Evolutionary conservation across 53 echinoderm and acorn worm genomes (phyloP), one percentile per base, ranked within the genome.

Genomic region (Astropecten irregularis): DNA sequence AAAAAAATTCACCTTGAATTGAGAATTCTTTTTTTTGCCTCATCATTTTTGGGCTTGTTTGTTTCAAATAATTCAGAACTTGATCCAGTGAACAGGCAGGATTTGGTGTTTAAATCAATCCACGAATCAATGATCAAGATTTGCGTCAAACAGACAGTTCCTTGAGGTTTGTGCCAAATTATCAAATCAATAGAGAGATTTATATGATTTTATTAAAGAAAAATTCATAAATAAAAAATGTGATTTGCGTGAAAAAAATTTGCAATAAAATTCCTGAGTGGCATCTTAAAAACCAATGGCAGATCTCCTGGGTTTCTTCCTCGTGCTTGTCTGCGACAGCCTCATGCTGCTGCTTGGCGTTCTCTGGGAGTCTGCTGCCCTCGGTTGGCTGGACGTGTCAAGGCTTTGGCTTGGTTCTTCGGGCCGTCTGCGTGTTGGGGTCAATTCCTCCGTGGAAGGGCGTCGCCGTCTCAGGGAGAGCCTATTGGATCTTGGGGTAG

Each of bases 341-440:
- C 42, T 74, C 28, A 74, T 20, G 19, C 42, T 74, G 4, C 34
- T 1, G 54, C 13, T 54, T 4, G 40, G 40, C 32, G 21, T 57
- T 28, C 58, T 36, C 39, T 36, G 74, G 3, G 52, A 34, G 53
- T 73, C 73, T 52, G 73, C 53, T 22, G 73, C 73, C 73, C 73
- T 54, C 55, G 35, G 53, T 29, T 36, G 54, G 11, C 51, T 57
- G 27, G 42, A 14, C 54, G 18, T n/a, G 37, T 74, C 74, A 39
- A 74, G 58, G 59, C 40, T 55, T 40, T 57, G 74, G 38, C 74
- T 74, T 42, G 42, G 6, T n/a, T n/a, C n/a, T n/a, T n/a, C n/a
- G n/a, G n/a, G n/a, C n/a, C n/a, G n/a, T n/a, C n/a, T n/a, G n/a
- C n/a, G n/a, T n/a, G 6, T 11, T 42, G 42, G 42, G 42, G 42